These are phyloP conservation scores for Poecilia latipinna DNA, from an alignment of 2,113 vertebrate genomes.

Conservation along the genomic window DNA sequence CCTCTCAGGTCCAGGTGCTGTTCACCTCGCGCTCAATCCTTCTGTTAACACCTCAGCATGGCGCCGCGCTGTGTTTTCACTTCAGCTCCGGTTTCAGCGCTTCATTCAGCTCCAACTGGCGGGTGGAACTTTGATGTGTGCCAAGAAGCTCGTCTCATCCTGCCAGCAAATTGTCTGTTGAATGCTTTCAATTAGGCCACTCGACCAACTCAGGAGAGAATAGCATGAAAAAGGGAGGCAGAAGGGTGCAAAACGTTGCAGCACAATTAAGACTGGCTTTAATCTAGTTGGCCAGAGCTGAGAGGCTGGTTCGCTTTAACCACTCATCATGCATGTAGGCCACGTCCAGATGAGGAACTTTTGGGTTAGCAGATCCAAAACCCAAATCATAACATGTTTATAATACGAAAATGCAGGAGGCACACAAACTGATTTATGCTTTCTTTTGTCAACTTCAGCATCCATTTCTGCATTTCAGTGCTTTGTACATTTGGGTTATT, in stretches of 20 bases:
- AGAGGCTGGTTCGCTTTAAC: background rate
- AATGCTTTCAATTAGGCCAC: constrained; percentile 56
- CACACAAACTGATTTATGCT: background rate
- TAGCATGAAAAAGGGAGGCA: constrained; percentile 22
- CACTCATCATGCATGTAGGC: background rate
- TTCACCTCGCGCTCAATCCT: constrained; percentile 29
- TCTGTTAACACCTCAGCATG: constrained; percentile 43
- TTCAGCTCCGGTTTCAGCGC: constrained; percentile 27
- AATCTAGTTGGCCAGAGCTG: constrained; percentile 4
- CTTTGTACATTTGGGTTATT: background rate
- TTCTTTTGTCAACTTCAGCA: background rate
- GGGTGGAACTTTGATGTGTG: constrained; percentile 25
- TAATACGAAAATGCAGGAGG: background rate
- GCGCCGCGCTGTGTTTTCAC: constrained; percentile 32
- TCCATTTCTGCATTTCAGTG: background rate
- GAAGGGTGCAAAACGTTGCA: constrained; percentile 12
- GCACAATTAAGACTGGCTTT: constrained; percentile 21
- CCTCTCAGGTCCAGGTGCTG: constrained; percentile 34
- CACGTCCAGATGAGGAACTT: background rate
- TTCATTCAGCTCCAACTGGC: constrained; percentile 50
- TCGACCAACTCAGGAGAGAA: constrained; percentile 49
- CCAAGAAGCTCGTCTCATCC: constrained; percentile 44
- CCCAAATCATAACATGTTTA: background rate
- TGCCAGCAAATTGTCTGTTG: constrained; percentile 56
- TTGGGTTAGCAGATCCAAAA: background rate